These are phyloP conservation scores for Eucera pruinosa DNA, from an alignment of 2,888 invertebrate genomes.

Conservation along the genomic window DNA sequence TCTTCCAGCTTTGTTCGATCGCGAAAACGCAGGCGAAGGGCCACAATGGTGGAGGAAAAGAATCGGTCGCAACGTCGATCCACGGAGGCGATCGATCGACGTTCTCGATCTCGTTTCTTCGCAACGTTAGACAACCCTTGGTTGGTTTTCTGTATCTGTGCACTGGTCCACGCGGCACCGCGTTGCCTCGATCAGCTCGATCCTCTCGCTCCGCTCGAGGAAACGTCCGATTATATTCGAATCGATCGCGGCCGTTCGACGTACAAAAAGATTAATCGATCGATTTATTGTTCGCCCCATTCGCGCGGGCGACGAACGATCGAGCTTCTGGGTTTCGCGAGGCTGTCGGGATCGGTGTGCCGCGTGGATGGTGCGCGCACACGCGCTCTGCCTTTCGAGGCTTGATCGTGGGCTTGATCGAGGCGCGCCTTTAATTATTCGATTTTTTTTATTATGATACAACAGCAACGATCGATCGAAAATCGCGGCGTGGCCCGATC, in stretches of 20 bases:
- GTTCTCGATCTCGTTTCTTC: slow-evolving; percentile 12
- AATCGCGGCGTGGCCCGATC: slow-evolving; percentile 23
- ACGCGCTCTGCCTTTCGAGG: background rate
- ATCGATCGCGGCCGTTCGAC: slow-evolving; percentile 44
- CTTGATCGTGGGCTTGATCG: slow-evolving; percentile 23
- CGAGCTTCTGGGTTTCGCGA: too few species aligned
- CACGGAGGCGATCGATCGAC: slow-evolving; percentile 14
- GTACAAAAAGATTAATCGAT: slow-evolving; percentile 50
- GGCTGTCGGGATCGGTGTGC: too few species aligned
- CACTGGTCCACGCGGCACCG: slow-evolving; percentile 29
- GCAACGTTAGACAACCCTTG: too few species aligned
- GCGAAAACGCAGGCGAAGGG: slow-evolving; percentile 31
- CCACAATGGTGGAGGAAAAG: slow-evolving; percentile 1
- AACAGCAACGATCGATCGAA: slow-evolving; percentile 77
- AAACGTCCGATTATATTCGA: slow-evolving; percentile 11
- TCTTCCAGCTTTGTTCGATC: background rate
- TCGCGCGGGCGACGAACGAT: background rate
- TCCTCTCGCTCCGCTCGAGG: background rate
- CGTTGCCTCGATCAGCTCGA: background rate
- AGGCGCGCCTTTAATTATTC: slow-evolving; percentile 31
- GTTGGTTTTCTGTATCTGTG: too few species aligned
- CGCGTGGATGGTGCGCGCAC: slow-evolving; percentile 29
- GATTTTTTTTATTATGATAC: slow-evolving; percentile 78
- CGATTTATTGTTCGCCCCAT: background rate
- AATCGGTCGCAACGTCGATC: slow-evolving; percentile 29